Evolutionary conservation across 2,113 vertebrate genomes (phyloP).

Genomic region (Corythornis cristatus): DNA sequence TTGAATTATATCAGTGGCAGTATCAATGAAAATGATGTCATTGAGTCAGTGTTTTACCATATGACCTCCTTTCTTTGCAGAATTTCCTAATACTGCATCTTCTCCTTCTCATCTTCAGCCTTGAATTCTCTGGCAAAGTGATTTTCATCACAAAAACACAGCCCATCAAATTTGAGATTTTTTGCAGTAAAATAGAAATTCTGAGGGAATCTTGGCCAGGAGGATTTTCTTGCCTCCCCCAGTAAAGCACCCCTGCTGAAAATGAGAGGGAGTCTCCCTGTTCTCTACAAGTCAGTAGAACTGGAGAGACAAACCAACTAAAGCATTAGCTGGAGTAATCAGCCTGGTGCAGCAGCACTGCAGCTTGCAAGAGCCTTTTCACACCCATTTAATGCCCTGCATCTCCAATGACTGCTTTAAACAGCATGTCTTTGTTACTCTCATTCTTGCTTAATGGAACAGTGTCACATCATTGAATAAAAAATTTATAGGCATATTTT

Average conservation of each 20-base stretch:
- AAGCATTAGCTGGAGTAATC: background rate
- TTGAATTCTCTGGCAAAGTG: background rate
- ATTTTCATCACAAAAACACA: background rate
- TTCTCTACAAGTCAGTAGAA: background rate
- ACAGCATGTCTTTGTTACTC: background rate
- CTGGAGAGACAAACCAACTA: background rate
- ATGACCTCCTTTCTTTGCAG: conserved; percentile 28
- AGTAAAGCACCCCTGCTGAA: background rate
- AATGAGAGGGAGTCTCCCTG: background rate
- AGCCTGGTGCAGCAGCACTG: background rate
- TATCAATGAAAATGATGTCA: conserved; percentile 60
- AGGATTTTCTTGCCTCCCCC: background rate
- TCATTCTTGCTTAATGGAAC: background rate
- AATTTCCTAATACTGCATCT: conserved; percentile 29
- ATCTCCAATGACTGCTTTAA: background rate
- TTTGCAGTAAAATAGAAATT: background rate
- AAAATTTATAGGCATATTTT: background rate
- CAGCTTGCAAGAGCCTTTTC: conserved; percentile 3
- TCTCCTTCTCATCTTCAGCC: background rate
- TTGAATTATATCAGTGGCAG: conserved; percentile 40
- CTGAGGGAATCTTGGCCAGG: background rate
- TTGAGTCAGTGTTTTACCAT: conserved; percentile 35
- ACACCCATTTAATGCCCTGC: background rate
- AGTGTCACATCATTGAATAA: background rate
- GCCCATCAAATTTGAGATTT: background rate